A percentile compares a stretch with the other conserved stretches of the same genome.
Conservation (phyloP, 2,888 invertebrate species). For the Drosophila melanosoma region DNA sequence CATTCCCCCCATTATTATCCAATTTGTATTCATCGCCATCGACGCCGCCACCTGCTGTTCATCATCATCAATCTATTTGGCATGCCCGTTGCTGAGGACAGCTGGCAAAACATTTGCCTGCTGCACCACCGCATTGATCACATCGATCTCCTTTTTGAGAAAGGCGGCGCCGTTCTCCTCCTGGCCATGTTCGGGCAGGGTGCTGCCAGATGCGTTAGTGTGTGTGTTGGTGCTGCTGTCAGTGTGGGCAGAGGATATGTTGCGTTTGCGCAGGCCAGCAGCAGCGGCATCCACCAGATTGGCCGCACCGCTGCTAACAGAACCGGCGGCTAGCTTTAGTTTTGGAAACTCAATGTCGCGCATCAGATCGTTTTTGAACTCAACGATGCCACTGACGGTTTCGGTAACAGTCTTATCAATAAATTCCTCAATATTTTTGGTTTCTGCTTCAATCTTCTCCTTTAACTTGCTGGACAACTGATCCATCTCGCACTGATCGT, state of each 20-base stretch:
- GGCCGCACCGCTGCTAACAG: conserved; percentile 46
- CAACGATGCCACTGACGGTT: conserved; percentile 85
- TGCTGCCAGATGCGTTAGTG: not conserved
- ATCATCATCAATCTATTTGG: conserved; percentile 77
- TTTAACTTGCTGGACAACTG: conserved; percentile 84
- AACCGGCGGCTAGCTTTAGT: conserved; percentile 56
- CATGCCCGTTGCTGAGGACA: conserved; percentile 85
- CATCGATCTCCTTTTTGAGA: conserved; percentile 85
- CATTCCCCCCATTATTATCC: not conserved
- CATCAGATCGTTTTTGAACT: conserved; percentile 85
- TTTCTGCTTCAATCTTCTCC: conserved; percentile 84
- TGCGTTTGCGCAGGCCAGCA: conserved; percentile 82
- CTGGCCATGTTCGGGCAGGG: conserved; percentile 29
- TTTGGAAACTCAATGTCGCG: conserved; percentile 80
- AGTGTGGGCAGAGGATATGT: conserved; percentile 54
- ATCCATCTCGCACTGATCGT: conserved; percentile 85
- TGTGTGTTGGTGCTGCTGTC: conserved; percentile 35
- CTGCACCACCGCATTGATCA: conserved; percentile 85
- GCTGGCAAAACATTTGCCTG: conserved; percentile 85
- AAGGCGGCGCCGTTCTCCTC: conserved; percentile 73
- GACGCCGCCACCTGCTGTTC: not conserved
- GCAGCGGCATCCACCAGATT: conserved; percentile 55
- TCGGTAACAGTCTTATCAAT: conserved; percentile 85
- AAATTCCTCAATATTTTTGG: conserved; percentile 85
- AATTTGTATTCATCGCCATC: not conserved